Conservation (phyloP, 2,888 invertebrate species). For the Melolontha melolontha region DNA sequence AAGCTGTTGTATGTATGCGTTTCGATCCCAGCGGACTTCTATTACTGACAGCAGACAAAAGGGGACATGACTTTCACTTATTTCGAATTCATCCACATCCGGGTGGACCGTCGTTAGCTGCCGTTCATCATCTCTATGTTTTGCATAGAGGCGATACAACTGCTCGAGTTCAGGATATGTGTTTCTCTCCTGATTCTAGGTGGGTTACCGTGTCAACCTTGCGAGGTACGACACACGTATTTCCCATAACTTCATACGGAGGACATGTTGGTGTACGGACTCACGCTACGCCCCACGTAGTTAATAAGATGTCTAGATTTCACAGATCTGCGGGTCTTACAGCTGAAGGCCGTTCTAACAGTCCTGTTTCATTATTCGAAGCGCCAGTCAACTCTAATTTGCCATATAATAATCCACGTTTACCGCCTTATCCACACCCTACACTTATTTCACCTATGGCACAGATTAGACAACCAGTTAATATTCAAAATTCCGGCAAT, state of each 20-base stretch:
- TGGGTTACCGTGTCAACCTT: constrained; percentile 98
- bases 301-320: constrained; percentile 92
- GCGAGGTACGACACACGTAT: constrained; percentile 97
- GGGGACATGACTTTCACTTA: constrained; percentile 96
- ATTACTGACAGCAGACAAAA: constrained; percentile 89
- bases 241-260: constrained; percentile 96
- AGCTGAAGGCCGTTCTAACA: constrained; percentile 77
- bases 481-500: constrained; percentile 67
- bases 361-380: constrained; percentile 71
- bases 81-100: constrained; percentile 93
- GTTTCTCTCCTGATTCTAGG: constrained; percentile 91
- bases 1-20: constrained; percentile 88
- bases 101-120: constrained; percentile 85
- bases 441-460: constrained; percentile 83
- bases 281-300: constrained; percentile 93
- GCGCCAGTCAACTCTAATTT: constrained; percentile 65
- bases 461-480: constrained; percentile 82
- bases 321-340: constrained; percentile 95
- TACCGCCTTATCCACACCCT: constrained; percentile 93
- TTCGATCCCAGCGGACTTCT: constrained; percentile 93
- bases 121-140: constrained; percentile 95
- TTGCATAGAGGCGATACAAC: constrained; percentile 96
- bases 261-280: constrained; percentile 92
- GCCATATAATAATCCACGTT: constrained; percentile 87
- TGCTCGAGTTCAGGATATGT: constrained; percentile 91